phyloP scores from a whole-genome alignment of 1,140 invertebrate species.

The Papilio helenus region DNA sequence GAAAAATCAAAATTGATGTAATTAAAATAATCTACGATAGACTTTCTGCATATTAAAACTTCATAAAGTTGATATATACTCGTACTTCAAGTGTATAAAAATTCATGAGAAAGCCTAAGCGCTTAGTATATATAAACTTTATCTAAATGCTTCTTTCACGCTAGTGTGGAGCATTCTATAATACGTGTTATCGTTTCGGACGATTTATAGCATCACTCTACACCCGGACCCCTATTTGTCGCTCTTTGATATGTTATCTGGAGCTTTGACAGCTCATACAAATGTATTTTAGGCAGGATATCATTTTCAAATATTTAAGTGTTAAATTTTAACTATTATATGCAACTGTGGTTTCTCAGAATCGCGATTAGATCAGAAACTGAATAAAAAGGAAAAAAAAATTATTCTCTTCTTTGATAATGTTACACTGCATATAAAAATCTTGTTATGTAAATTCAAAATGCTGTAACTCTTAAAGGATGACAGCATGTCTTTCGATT shows the following conservation, averaged over 20 bases:
- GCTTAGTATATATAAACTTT: constrained; percentile 1
- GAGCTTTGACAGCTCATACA: not conserved
- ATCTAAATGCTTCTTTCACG: constrained; percentile 23
- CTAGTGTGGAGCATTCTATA: not conserved
- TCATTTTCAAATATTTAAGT: not conserved
- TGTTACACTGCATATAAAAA: no score
- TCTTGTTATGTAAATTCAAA: no score
- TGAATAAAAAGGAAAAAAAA: no score
- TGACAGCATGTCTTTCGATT: not conserved
- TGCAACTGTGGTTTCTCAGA: not conserved
- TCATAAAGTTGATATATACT: not conserved
- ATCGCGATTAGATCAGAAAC: no score
- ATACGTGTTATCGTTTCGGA: constrained; percentile 20
- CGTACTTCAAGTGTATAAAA: not conserved
- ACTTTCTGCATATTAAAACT: not conserved
- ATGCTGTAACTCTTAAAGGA: not conserved
- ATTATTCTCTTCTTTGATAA: not conserved
- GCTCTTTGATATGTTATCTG: not conserved
- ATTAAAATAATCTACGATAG: not conserved
- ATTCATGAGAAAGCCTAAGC: constrained; percentile 8
- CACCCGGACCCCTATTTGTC: constrained; percentile 23
- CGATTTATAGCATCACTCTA: constrained; percentile 21
- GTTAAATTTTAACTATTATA: no score
- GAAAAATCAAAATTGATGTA: no score
- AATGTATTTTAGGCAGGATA: not conserved